A percentile compares a stretch with the other conserved stretches of the same genome.
Evolutionary conservation across 2,797 vertebrate species (phyloP).

Genomic region (Sylvilagus floridanus): DNA sequence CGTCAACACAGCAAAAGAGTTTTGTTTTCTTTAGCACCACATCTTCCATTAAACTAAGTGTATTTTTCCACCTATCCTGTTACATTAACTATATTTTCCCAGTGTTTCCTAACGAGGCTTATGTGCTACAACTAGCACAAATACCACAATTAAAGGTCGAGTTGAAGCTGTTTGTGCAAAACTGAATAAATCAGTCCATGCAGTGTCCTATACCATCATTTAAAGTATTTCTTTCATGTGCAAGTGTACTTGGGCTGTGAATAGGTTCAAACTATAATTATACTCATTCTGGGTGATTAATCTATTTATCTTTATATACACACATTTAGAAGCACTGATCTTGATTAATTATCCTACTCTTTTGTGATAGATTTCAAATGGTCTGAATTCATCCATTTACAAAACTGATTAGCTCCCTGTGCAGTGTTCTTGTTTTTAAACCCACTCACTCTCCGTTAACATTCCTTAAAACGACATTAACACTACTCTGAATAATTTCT

Average conservation of each 20-base stretch:
- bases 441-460: background rate
- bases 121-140: too few species aligned
- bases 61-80: background rate
- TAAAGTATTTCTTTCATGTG: background rate
- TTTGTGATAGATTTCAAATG: constrained; percentile 42
- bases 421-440: background rate
- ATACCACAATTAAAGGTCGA: background rate
- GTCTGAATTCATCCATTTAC: background rate
- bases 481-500: background rate
- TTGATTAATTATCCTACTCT: constrained; percentile 63
- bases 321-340: background rate
- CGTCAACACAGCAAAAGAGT: background rate
- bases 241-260: too few species aligned
- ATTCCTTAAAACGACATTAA: background rate
- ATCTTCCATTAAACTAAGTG: background rate
- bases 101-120: background rate
- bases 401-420: background rate
- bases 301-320: background rate
- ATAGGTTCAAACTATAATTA: background rate
- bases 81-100: background rate
- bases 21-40: background rate
- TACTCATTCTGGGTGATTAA: background rate
- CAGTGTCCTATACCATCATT: background rate
- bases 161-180: background rate
- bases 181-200: background rate